These are phyloP conservation scores for Ligdia adustata DNA, from an alignment of 2,888 invertebrate genomes.

Conservation along the genomic window DNA sequence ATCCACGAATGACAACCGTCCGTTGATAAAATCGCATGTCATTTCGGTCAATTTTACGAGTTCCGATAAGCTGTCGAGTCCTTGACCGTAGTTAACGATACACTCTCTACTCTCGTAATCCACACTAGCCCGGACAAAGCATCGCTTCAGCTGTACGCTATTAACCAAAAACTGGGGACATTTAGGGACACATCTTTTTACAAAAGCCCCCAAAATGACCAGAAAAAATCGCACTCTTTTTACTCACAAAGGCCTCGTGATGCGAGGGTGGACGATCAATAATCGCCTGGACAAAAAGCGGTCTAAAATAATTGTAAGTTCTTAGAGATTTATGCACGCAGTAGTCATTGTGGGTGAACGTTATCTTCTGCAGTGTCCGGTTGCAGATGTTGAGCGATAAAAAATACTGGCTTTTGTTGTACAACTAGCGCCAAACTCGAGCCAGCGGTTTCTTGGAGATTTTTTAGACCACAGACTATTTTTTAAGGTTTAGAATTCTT, in stretches of 20 bases:
- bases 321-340: slow-evolving; percentile 77
- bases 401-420: slow-evolving; percentile 54
- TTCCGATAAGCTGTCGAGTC: slow-evolving; percentile 7
- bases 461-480: slow-evolving; percentile 29
- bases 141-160: slow-evolving; percentile 69
- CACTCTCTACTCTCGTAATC: slow-evolving; percentile 45
- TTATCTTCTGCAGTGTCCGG: slow-evolving; percentile 66
- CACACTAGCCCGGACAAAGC: slow-evolving; percentile 48
- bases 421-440: slow-evolving; percentile 44
- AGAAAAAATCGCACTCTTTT: slow-evolving; percentile 76
- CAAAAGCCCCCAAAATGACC: slow-evolving; percentile 76
- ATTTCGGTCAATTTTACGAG: slow-evolving; percentile 25
- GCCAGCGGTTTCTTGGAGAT: slow-evolving; percentile 33
- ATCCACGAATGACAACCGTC: too few species aligned
- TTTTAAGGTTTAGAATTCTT: slow-evolving; percentile 30
- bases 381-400: slow-evolving; percentile 66
- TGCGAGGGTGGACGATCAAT: slow-evolving; percentile 81
- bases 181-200: slow-evolving; percentile 74
- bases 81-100: slow-evolving; percentile 26
- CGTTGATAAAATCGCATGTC: slow-evolving; percentile 12
- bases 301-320: slow-evolving; percentile 78
- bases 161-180: slow-evolving; percentile 66
- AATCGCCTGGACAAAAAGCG: slow-evolving; percentile 61
- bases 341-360: slow-evolving; percentile 74
- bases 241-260: slow-evolving; percentile 67